Evolutionary conservation across 53 echinoderm and acorn worm genomes (phyloP), one percentile per base, ranked within the genome.

Genomic region (Temnopleurus reevesii): DNA sequence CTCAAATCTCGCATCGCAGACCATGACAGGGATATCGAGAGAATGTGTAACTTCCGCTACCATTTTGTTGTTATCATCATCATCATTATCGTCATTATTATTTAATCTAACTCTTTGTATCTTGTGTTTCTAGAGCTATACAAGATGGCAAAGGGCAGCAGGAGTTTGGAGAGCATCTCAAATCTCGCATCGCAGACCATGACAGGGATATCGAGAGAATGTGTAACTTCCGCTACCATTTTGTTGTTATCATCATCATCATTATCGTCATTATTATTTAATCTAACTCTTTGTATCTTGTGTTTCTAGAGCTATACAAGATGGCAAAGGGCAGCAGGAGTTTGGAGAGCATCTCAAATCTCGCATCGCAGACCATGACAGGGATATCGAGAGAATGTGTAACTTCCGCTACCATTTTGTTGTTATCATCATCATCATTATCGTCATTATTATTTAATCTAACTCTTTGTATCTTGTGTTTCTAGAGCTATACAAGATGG

Each of bases 181-280:
- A 95, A 71, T 30, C 89, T 10, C 93, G 97, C 54, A 97, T 97
- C 66, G 81, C 91, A 6, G 93, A 95, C 44, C 97, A 97, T 61
- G 97, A 97, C 54, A 90, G 91, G 46, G 97, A 97, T 86, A 97
- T 97, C 45, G 97, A 97, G 90, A 90, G 93, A 81, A 97, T 97
- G 97, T 97, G 97, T 84, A 97, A 97, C 86, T 97, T 97, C 66
- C 97, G 95, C 90, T 97, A 97, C 90, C 97, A 97, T n/a, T n/a
- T n/a, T n/a, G n/a, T n/a, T n/a, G n/a, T n/a, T n/a, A n/a, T n/a
- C n/a, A n/a, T n/a, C n/a, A n/a, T n/a, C n/a, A n/a, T n/a, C n/a
- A n/a, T n/a, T n/a, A n/a, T n/a, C n/a, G n/a, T n/a, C n/a, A n/a
- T n/a, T n/a, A n/a, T n/a, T n/a, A n/a, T n/a, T n/a, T n/a, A n/a